phyloP scores from a whole-genome alignment of 37 sponge, comb jelly and placozoan genomes.

The Oscarella lobularis region DNA sequence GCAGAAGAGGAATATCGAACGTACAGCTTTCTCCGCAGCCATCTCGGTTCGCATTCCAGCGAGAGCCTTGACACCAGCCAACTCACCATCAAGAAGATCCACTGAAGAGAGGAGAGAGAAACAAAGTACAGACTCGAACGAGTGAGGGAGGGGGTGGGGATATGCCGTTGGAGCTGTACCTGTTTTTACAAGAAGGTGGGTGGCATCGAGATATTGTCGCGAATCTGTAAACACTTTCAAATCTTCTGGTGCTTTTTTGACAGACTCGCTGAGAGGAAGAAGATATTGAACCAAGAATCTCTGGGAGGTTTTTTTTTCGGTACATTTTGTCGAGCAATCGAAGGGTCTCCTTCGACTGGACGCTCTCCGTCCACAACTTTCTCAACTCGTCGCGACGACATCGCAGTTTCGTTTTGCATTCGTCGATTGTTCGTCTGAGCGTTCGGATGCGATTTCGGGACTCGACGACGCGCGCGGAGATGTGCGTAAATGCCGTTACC shows the following conservation, averaged over 20 bases:
- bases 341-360: conserved; percentile 67
- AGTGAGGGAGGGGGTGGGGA: no score
- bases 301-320: no score
- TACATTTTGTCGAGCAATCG: conserved; percentile 70
- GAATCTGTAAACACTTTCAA: conserved; percentile 17
- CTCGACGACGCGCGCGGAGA: conserved; percentile 39
- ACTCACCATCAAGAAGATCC: no score
- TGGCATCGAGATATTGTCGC: conserved; percentile 71
- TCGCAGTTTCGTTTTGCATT: conserved; percentile 54
- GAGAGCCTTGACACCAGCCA: conserved; percentile 53
- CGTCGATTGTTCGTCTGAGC: conserved; percentile 36
- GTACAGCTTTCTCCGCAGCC: conserved; percentile 12
- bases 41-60: conserved; percentile 52
- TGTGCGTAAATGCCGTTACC: conserved; percentile 34
- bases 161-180: conserved; percentile 27
- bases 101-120: no score
- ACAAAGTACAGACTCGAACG: background rate
- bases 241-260: conserved; percentile 40
- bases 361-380: conserved; percentile 78
- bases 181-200: conserved; percentile 39
- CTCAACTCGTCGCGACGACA: conserved; percentile 79
- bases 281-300: no score
- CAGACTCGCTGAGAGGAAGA: conserved; percentile 50
- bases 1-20: background rate
- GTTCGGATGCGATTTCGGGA: conserved; percentile 27